Evolutionary conservation across 2,797 vertebrate species (phyloP).

Genomic region (Simalia tracyae): DNA sequence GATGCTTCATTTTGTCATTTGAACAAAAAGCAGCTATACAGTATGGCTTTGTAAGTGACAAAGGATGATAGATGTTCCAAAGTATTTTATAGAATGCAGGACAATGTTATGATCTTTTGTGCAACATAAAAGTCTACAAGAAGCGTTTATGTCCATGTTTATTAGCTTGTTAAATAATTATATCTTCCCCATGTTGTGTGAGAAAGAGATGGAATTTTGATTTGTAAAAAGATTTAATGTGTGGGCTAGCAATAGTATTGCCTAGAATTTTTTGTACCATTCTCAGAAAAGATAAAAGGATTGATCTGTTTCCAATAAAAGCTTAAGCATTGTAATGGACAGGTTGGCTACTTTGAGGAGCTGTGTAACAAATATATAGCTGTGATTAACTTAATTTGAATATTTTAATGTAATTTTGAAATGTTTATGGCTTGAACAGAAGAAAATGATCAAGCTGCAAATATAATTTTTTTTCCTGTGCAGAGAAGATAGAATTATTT

Average conservation of each 20-base stretch:
- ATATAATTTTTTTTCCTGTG: neutral
- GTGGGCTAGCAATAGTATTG: slow-evolving; percentile 48
- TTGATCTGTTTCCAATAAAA: neutral
- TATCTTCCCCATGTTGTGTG: neutral
- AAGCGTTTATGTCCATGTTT: neutral
- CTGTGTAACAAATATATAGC: neutral
- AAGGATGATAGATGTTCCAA: neutral
- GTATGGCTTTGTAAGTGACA: neutral
- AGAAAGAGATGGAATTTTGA: neutral
- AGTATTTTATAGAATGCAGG: neutral
- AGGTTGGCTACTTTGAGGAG: slow-evolving; percentile 21
- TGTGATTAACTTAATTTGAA: neutral
- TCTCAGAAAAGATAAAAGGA: slow-evolving; percentile 53
- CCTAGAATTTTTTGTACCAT: slow-evolving; percentile 75
- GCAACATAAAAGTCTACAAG: neutral
- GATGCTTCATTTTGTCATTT: neutral
- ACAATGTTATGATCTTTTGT: neutral
- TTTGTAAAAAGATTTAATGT: neutral
- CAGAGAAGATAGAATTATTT: neutral
- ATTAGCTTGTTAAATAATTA: neutral
- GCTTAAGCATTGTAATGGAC: neutral
- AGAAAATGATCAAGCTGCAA: neutral
- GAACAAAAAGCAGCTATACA: neutral
- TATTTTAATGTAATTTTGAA: neutral
- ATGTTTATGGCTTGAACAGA: neutral